phyloP scores from a whole-genome alignment of 2,888 invertebrate genomes.

The Tortricodes alternella region DNA sequence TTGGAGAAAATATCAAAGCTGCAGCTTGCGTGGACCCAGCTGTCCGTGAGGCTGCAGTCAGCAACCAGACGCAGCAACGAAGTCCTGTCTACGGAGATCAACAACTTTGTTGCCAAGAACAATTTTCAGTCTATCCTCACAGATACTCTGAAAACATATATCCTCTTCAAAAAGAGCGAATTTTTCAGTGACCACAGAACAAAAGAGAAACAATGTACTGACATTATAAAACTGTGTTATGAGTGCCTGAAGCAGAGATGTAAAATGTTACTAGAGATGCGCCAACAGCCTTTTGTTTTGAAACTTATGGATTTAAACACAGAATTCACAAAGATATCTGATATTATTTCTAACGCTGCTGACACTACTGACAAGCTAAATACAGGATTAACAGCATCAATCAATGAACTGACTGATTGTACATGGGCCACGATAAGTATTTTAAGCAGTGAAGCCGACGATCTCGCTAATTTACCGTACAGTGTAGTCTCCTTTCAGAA shows the following conservation, averaged over 20 bases:
- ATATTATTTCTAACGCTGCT: conserved; percentile 62
- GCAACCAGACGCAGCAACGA: conserved; percentile 73
- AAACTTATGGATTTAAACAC: conserved; percentile 70
- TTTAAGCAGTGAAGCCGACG: conserved; percentile 61
- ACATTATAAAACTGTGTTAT: conserved; percentile 82
- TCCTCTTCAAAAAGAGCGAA: conserved; percentile 65
- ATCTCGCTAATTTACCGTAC: conserved; percentile 65
- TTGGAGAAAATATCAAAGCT: conserved; percentile 70
- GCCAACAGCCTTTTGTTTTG: conserved; percentile 67
- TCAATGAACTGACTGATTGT: conserved; percentile 64
- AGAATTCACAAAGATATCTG: conserved; percentile 70
- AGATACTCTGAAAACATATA: conserved; percentile 69
- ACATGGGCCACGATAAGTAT: conserved; percentile 71
- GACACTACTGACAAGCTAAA: conserved; percentile 63
- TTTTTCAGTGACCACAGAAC: conserved; percentile 63
- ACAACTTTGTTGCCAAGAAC: conserved; percentile 64
- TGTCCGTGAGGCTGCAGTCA: conserved; percentile 72
- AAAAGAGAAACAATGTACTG: conserved; percentile 69
- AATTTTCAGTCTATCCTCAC: conserved; percentile 69
- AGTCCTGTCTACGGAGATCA: conserved; percentile 62
- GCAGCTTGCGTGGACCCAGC: conserved; percentile 66
- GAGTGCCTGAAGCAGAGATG: conserved; percentile 80
- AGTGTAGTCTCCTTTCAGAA: conserved; percentile 76
- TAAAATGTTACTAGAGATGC: conserved; percentile 69
- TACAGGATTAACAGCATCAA: conserved; percentile 49